phyloP scores from a whole-genome alignment of 2,888 invertebrate species.

The Conops quadrifasciatus region DNA sequence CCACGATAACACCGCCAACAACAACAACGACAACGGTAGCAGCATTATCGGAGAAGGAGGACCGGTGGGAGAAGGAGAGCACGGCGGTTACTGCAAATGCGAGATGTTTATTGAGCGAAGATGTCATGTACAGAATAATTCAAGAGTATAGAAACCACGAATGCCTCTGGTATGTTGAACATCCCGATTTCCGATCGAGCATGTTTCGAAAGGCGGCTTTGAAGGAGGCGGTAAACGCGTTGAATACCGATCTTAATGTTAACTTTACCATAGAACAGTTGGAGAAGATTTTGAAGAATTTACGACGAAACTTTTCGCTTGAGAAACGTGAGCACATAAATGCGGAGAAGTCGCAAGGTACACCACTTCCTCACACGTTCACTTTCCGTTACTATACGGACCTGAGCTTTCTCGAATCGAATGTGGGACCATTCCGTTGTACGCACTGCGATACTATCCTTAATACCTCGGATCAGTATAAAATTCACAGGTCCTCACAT shows the following conservation, averaged over 20 bases:
- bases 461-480: slow-evolving; percentile 58
- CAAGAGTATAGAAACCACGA: slow-evolving; percentile 55
- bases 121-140: slow-evolving; percentile 54
- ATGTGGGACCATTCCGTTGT: slow-evolving; percentile 57
- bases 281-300: slow-evolving; percentile 51
- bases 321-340: slow-evolving; percentile 52
- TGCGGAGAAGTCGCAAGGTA: background rate
- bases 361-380: slow-evolving; percentile 25
- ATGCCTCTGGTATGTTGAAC: slow-evolving; percentile 57
- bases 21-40: background rate
- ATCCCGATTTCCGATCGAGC: slow-evolving; percentile 57
- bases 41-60: background rate
- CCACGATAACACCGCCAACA: background rate
- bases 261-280: slow-evolving; percentile 48
- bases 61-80: background rate
- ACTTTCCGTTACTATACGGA: slow-evolving; percentile 46
- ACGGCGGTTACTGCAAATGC: background rate
- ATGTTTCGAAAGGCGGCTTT: slow-evolving; percentile 54
- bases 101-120: slow-evolving; percentile 45
- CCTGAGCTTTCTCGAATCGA: slow-evolving; percentile 49
- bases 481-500: slow-evolving; percentile 54
- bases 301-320: slow-evolving; percentile 46
- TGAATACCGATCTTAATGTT: slow-evolving; percentile 42
- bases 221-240: slow-evolving; percentile 53
- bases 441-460: slow-evolving; percentile 49